phyloP scores from a whole-genome alignment of 2,888 invertebrate genomes.

The Agonopterix subpropinquella region DNA sequence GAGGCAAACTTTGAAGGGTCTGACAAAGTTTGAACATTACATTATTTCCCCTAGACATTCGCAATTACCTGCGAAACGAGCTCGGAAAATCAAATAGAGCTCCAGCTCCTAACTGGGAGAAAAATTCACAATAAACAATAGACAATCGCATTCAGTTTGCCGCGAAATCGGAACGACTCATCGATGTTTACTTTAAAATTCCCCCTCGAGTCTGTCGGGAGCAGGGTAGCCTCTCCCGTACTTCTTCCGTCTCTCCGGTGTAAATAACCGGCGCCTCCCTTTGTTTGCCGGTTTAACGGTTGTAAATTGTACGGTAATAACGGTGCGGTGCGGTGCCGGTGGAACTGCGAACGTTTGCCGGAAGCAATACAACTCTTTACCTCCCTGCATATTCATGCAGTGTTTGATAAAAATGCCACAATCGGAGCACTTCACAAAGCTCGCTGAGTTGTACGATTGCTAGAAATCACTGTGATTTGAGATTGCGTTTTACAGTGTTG shows the following conservation, averaged over 20 bases:
- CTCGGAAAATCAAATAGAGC: neutral
- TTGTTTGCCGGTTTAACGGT: conserved; percentile 48
- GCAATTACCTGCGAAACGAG: no score
- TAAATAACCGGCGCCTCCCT: conserved; percentile 42
- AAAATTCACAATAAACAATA: conserved; percentile 24
- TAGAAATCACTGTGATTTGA: conserved; percentile 1
- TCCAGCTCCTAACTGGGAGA: neutral
- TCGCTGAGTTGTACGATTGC: conserved; percentile 5
- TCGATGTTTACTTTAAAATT: conserved; percentile 35
- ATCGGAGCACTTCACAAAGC: conserved; percentile 14
- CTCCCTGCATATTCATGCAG: conserved; percentile 42
- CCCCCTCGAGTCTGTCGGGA: conserved; percentile 18
- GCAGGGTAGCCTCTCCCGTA: conserved; percentile 28
- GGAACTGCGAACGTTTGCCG: conserved; percentile 22
- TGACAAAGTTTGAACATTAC: no score
- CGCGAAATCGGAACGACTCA: conserved; percentile 27
- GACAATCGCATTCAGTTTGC: conserved; percentile 16
- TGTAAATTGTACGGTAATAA: conserved; percentile 57
- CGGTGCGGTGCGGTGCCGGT: conserved; percentile 22
- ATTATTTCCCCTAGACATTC: no score
- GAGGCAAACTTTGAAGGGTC: no score
- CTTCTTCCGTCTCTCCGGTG: conserved; percentile 36
- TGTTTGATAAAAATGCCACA: conserved; percentile 31
- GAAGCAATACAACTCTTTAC: conserved; percentile 40
- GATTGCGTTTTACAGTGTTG: conserved; percentile 20